phyloP scores from a whole-genome alignment of 2,113 vertebrate species.

The Leuciscus idus region DNA sequence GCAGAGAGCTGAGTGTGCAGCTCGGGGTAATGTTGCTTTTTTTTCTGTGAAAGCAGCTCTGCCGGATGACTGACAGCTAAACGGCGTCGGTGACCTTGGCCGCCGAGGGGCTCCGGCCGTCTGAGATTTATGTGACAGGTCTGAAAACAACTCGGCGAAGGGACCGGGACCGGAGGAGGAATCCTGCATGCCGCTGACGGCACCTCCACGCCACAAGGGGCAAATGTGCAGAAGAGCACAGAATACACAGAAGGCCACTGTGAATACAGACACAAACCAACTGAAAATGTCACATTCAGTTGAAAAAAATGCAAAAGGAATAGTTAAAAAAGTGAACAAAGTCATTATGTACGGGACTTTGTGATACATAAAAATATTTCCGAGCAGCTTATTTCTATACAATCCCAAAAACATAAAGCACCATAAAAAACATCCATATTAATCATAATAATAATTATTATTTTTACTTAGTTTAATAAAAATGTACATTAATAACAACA shows the following conservation, averaged over 20 bases:
- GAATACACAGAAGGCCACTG: conserved; percentile 11
- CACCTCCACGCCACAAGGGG: conserved; percentile 31
- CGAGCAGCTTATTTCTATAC: background rate
- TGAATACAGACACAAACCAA: conserved; percentile 16
- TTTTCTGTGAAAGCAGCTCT: background rate
- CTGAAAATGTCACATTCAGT: background rate
- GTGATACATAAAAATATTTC: background rate
- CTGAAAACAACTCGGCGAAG: conserved; percentile 14
- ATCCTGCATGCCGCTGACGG: background rate
- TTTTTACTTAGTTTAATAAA: no score
- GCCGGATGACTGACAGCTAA: conserved; percentile 41
- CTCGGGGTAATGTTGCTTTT: background rate
- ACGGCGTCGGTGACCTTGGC: conserved; percentile 57
- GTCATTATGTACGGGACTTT: background rate
- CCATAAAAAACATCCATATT: no score
- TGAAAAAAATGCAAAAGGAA: background rate
- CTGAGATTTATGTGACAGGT: conserved; percentile 52
- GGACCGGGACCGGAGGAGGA: background rate
- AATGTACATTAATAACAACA: no score
- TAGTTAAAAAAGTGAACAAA: background rate
- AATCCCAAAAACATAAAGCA: no score
- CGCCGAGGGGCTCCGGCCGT: conserved; percentile 45
- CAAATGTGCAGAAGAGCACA: conserved; percentile 54
- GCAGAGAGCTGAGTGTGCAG: conserved; percentile 29
- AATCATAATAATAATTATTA: no score